Evolutionary conservation across 2,888 invertebrate genomes (phyloP).

Genomic region (Drosophila nr. fundita): DNA sequence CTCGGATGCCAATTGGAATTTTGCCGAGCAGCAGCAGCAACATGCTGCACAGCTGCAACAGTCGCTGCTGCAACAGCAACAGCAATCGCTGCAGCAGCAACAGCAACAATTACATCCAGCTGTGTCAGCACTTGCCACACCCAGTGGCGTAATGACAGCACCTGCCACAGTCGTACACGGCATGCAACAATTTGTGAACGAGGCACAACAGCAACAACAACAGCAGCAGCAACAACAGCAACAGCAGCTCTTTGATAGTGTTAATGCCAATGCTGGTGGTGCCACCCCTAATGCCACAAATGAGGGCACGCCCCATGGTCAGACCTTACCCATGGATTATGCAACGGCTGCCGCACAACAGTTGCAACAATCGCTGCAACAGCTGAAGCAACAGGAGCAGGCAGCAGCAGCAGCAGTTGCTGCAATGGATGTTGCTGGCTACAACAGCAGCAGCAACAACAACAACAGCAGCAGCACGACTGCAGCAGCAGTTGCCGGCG

Average conservation of each 20-base stretch:
- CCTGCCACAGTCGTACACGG: constrained; percentile 82
- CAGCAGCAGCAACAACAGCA: constrained; percentile 85
- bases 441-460: constrained; percentile 32
- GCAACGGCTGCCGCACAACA: constrained; percentile 81
- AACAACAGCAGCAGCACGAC: constrained; percentile 28
- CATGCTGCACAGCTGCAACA: constrained; percentile 25
- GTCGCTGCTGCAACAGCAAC: constrained; percentile 51
- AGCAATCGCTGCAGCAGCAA: constrained; percentile 82
- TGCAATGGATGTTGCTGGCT: constrained; percentile 69
- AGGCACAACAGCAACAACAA: constrained; percentile 52
- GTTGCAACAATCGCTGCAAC: constrained; percentile 82
- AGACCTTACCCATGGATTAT: constrained; percentile 84
- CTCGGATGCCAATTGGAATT: constrained; percentile 82
- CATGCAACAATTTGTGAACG: constrained; percentile 75
- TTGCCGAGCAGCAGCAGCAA: constrained; percentile 59
- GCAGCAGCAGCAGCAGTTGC: constrained; percentile 38
- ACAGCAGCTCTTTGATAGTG: constrained; percentile 86
- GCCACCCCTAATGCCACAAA: constrained; percentile 51
- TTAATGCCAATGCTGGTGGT: constrained; percentile 73
- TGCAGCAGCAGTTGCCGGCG: constrained; percentile 28
- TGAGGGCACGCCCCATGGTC: constrained; percentile 82
- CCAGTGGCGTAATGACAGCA: constrained; percentile 86
- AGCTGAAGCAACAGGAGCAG: constrained; percentile 78
- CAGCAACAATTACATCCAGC: constrained; percentile 44
- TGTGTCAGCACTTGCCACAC: constrained; percentile 71